phyloP scores from a whole-genome alignment of 2,888 invertebrate species.

The Himalopsyche japonica region DNA sequence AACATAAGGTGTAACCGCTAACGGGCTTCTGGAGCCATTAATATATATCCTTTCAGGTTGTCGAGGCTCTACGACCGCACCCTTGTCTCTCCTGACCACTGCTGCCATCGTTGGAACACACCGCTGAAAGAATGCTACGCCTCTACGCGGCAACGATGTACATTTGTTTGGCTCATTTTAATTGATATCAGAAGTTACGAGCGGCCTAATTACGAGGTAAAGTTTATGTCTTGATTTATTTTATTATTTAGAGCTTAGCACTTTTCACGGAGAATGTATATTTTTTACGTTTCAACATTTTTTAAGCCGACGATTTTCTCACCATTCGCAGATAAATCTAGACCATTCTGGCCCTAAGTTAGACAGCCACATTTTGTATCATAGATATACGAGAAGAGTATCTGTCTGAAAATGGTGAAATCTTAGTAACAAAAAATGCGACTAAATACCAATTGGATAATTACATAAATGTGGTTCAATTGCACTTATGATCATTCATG shows the following conservation, averaged over 20 bases:
- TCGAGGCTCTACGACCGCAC: background rate
- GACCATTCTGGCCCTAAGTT: no score
- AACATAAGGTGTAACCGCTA: slow-evolving; percentile 23
- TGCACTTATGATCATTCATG: no score
- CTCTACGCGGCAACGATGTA: background rate
- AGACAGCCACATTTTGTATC: no score
- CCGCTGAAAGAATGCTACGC: background rate
- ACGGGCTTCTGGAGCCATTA: slow-evolving; percentile 8
- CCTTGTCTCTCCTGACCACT: background rate
- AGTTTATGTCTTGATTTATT: background rate
- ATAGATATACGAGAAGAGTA: no score
- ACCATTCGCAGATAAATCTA: no score
- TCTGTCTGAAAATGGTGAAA: no score
- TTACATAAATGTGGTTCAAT: no score
- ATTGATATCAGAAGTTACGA: background rate
- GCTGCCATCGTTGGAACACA: background rate
- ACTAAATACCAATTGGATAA: no score
- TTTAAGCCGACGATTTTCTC: no score
- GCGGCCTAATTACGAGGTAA: background rate
- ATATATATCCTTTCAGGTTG: slow-evolving; percentile 23
- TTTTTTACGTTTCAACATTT: background rate
- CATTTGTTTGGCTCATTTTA: background rate
- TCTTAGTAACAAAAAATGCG: no score
- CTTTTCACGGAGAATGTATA: background rate
- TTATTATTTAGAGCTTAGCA: no score